Evolutionary conservation across 2,888 invertebrate species (phyloP).

Genomic region (Caenorhabditis auriculariae): DNA sequence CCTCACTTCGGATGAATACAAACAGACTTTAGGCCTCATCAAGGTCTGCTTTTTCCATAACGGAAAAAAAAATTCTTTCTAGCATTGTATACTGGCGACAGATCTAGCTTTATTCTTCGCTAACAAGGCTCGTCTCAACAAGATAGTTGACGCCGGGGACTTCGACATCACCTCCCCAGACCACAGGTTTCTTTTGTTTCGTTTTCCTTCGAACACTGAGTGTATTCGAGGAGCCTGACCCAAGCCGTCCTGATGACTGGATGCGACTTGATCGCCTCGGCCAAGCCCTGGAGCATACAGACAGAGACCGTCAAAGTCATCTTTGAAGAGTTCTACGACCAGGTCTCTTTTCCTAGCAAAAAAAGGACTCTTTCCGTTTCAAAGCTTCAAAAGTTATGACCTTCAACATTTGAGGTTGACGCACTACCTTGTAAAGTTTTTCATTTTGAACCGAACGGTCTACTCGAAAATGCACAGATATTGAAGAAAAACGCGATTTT

Average conservation of each 20-base stretch:
- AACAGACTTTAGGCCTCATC: constrained; percentile 75
- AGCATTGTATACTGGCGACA: constrained; percentile 81
- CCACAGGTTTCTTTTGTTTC: constrained; percentile 69
- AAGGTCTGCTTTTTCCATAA: constrained; percentile 63
- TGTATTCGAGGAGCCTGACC: constrained; percentile 68
- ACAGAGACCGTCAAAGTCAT: constrained; percentile 80
- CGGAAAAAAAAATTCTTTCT: neutral
- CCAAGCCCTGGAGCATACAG: constrained; percentile 82
- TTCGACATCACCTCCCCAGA: constrained; percentile 74
- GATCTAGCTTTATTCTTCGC: constrained; percentile 81
- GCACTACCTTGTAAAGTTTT: too few species aligned
- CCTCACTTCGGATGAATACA: constrained; percentile 55
- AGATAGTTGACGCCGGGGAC: constrained; percentile 46
- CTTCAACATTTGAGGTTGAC: neutral
- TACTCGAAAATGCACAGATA: too few species aligned
- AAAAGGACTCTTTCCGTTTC: neutral
- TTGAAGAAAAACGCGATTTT: too few species aligned
- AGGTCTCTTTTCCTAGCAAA: constrained; percentile 68
- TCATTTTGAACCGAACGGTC: too few species aligned
- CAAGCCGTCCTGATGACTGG: constrained; percentile 82
- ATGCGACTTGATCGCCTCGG: constrained; percentile 80
- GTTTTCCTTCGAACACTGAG: neutral
- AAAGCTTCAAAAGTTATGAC: neutral
- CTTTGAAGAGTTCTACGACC: constrained; percentile 80
- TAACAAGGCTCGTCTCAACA: constrained; percentile 68